Evolutionary conservation across 2,113 vertebrate species (phyloP).

Genomic region (Cisticola juncidis): DNA sequence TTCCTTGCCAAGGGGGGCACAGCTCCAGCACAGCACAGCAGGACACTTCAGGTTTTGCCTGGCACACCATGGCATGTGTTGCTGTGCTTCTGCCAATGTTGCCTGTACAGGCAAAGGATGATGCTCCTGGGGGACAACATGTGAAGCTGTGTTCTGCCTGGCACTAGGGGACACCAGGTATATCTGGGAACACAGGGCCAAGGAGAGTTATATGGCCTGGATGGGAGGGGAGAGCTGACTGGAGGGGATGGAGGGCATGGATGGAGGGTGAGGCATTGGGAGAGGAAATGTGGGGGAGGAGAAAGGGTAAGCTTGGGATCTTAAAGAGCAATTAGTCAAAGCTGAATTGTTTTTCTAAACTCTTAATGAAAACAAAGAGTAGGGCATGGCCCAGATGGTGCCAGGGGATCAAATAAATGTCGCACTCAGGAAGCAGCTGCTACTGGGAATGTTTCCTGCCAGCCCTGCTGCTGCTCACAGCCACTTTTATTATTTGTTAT

Average conservation of each 20-base stretch:
- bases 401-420: constrained; percentile 77
- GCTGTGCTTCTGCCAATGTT: background rate
- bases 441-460: constrained; percentile 82
- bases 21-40: background rate
- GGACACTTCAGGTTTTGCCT: accelerated
- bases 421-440: constrained; percentile 82
- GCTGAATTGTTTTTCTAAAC: constrained; percentile 75
- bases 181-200: background rate
- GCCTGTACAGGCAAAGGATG: background rate
- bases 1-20: background rate
- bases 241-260: background rate
- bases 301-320: constrained; percentile 55
- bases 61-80: accelerated
- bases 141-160: background rate
- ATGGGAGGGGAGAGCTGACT: background rate
- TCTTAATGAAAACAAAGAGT: constrained; percentile 74
- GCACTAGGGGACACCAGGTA: background rate
- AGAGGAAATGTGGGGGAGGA: constrained; percentile 64
- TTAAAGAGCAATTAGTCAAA: constrained; percentile 72
- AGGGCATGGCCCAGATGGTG: constrained; percentile 77
- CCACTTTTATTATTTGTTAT: constrained; percentile 68
- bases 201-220: background rate
- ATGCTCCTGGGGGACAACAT: accelerated
- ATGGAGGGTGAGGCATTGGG: background rate
- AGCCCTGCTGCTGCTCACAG: constrained; percentile 52